These are phyloP conservation scores for Acinonyx jubatus DNA, from an alignment of 2,113 vertebrate genomes.

Conservation along the genomic window DNA sequence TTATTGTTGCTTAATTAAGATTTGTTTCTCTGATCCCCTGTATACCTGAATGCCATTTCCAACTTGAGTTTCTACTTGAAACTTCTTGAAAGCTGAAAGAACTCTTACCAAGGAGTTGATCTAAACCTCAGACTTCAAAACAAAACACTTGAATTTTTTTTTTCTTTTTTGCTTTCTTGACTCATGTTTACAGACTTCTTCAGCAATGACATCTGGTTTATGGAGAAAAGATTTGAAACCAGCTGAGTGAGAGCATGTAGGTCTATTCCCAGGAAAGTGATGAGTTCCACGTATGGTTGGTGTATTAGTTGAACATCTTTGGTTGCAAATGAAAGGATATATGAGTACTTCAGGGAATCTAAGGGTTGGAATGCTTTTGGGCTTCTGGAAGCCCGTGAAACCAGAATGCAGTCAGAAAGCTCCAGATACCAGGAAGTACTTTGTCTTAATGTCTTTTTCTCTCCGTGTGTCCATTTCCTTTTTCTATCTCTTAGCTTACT, in stretches of 20 bases:
- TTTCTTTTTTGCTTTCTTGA: neutral
- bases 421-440: neutral
- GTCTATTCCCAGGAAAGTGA: neutral
- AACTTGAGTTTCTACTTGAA: constrained; percentile 23
- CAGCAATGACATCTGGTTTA: neutral
- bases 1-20: constrained; percentile 33
- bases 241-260: neutral
- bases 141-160: neutral
- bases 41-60: neutral
- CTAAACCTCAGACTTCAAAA: neutral
- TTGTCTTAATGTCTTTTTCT: neutral
- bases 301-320: neutral
- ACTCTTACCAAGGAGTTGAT: neutral
- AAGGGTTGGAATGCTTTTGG: neutral
- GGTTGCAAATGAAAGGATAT: neutral
- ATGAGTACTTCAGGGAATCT: neutral
- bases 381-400: neutral
- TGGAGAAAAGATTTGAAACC: constrained; percentile 23
- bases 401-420: neutral
- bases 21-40: neutral
- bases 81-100: constrained; percentile 42
- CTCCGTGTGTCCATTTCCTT: neutral
- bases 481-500: neutral
- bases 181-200: constrained; percentile 20
- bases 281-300: neutral